These are phyloP conservation scores for Sprattus sprattus DNA, from an alignment of 2,113 vertebrate species.

Conservation along the genomic window DNA sequence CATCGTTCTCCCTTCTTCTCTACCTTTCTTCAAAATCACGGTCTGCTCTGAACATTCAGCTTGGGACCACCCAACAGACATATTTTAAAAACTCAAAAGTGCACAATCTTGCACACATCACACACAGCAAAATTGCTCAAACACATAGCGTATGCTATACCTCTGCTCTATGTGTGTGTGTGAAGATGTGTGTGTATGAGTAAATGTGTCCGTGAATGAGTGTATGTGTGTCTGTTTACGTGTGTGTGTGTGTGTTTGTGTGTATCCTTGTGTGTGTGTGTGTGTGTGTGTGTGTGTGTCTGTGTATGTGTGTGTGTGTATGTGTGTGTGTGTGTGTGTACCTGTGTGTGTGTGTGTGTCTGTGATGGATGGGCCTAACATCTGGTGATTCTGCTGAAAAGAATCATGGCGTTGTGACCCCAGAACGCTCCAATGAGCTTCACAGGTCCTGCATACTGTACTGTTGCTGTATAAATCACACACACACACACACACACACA, in stretches of 20 bases:
- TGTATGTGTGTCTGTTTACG: background rate
- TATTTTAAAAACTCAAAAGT: too few relatives aligned
- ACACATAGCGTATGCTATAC: too few relatives aligned
- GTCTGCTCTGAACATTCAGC: too few relatives aligned
- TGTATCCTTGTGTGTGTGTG: background rate
- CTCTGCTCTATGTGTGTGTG: too few relatives aligned
- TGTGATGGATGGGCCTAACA: background rate
- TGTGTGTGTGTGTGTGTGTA: conserved; percentile 13
- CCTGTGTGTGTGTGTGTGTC: background rate
- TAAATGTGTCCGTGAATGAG: too few relatives aligned
- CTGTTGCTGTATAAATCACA: too few relatives aligned
- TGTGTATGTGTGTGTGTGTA: background rate
- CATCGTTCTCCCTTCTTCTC: background rate
- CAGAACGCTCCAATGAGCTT: background rate
- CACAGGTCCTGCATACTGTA: background rate
- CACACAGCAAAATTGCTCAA: too few relatives aligned
- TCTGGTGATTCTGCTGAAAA: background rate
- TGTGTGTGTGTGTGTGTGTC: conserved; percentile 11
- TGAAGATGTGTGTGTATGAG: too few relatives aligned
- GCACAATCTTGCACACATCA: too few relatives aligned
- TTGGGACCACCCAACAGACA: too few relatives aligned
- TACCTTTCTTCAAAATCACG: background rate
- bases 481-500: too few relatives aligned
- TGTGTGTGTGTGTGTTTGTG: background rate
- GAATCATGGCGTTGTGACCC: background rate